phyloP scores from a whole-genome alignment of 2,113 vertebrate genomes.

The Ctenomys sociabilis region DNA sequence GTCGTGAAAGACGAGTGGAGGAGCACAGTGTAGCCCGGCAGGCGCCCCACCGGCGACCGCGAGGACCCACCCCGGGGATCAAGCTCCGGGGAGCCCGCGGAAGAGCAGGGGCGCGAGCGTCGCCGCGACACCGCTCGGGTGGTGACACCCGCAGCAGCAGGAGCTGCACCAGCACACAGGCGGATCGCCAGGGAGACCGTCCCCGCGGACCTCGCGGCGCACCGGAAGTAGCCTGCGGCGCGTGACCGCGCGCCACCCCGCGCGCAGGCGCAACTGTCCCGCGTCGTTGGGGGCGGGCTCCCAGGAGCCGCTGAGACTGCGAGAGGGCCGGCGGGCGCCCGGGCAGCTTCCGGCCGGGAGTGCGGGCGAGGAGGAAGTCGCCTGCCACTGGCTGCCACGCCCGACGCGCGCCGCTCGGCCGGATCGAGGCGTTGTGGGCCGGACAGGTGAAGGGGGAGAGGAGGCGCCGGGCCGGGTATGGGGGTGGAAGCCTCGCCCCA shows the following conservation, averaged over 20 bases:
- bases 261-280: constrained; percentile 64
- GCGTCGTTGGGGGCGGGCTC: not conserved
- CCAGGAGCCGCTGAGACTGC: not conserved
- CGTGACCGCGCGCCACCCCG: constrained; percentile 53
- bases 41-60: constrained; percentile 44
- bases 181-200: constrained; percentile 72
- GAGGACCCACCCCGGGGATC: constrained; percentile 72
- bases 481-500: not conserved
- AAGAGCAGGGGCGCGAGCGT: constrained; percentile 32
- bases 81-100: constrained; percentile 68
- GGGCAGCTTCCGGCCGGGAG: constrained; percentile 67
- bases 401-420: not conserved
- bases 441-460: constrained; percentile 59
- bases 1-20: not conserved
- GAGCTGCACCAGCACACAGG: constrained; percentile 18
- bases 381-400: not conserved
- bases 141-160: not conserved
- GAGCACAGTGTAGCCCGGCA: not conserved
- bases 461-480: not conserved
- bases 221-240: constrained; percentile 73
- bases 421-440: not conserved
- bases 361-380: not conserved
- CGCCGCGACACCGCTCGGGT: not conserved
- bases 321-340: not conserved
- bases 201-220: constrained; percentile 78